Conservation (phyloP, 2,888 invertebrate species). For the Drosophila emarginata region DNA sequence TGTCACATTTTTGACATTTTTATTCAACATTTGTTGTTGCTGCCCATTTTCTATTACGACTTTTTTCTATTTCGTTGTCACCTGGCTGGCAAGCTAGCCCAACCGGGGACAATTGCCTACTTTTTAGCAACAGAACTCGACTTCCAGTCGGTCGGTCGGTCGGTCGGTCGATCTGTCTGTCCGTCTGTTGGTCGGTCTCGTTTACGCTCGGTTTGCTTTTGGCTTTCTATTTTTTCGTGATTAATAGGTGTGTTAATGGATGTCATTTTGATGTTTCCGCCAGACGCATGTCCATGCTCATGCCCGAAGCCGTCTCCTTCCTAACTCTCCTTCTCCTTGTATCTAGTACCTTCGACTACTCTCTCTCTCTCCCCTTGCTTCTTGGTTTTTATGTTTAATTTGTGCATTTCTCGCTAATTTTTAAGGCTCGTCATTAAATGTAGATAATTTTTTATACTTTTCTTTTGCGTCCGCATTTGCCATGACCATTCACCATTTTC, state of each 20-base stretch:
- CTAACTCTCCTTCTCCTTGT: neutral
- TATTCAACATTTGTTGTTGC: conserved; percentile 65
- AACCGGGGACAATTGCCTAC: conserved; percentile 47
- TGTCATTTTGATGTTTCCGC: conserved; percentile 80
- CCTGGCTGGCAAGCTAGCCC: conserved; percentile 54
- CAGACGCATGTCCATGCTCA: conserved; percentile 63
- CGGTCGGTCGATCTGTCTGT: neutral
- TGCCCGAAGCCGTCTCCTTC: neutral
- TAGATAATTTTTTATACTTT: conserved; percentile 77
- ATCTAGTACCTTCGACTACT: conserved; percentile 3
- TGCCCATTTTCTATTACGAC: conserved; percentile 55
- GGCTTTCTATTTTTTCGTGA: conserved; percentile 64
- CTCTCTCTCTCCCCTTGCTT: neutral
- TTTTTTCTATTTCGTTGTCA: conserved; percentile 59
- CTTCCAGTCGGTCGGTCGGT: neutral
- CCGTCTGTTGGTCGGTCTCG: conserved; percentile 1
- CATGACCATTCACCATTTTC: conserved; percentile 39
- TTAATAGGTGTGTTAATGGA: conserved; percentile 82
- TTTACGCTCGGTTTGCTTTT: conserved; percentile 36
- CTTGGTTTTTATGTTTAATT: conserved; percentile 71
- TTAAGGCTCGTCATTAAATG: conserved; percentile 76
- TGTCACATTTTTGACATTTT: conserved; percentile 78
- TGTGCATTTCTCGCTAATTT: conserved; percentile 77
- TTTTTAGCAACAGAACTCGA: conserved; percentile 50
- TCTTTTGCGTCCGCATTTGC: conserved; percentile 32